phyloP scores from a whole-genome alignment of 2,797 vertebrate genomes.

The Hypotaenidia okinawae region DNA sequence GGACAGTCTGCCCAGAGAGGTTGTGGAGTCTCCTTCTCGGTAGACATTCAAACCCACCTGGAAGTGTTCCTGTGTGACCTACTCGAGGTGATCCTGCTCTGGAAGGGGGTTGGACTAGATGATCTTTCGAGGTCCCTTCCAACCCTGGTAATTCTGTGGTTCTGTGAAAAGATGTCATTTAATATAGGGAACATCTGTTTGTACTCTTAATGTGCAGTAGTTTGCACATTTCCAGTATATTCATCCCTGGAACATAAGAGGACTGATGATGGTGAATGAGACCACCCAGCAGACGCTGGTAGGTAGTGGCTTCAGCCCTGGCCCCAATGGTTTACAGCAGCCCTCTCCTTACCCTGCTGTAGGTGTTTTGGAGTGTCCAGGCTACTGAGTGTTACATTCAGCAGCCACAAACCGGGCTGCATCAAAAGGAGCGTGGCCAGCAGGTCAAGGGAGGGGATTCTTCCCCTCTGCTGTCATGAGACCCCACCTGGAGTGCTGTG shows the following conservation, averaged over 20 bases:
- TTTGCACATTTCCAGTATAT: neutral
- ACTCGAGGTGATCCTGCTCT: too few relatives aligned
- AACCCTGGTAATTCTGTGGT: too few relatives aligned
- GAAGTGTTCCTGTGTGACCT: too few relatives aligned
- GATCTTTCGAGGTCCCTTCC: too few relatives aligned
- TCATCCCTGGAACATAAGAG: neutral
- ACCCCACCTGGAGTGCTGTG: too few relatives aligned
- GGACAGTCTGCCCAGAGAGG: too few relatives aligned
- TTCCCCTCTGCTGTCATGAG: too few relatives aligned
- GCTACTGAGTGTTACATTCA: neutral
- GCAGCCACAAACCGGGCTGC: neutral
- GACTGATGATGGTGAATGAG: neutral
- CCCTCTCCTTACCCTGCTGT: neutral
- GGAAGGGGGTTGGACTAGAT: too few relatives aligned
- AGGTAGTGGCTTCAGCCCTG: neutral
- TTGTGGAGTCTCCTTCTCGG: too few relatives aligned
- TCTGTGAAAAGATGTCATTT: neutral
- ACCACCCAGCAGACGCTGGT: neutral
- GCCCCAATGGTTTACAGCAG: neutral
- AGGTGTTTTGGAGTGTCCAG: rapidly evolving
- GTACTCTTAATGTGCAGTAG: neutral
- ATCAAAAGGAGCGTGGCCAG: too few relatives aligned
- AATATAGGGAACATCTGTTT: neutral
- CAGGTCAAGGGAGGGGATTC: too few relatives aligned
- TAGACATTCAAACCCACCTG: too few relatives aligned